Percentiles rank a stretch among this genome's conserved stretches.
These are phyloP conservation scores for Agapornis canus DNA, from an alignment of 2,797 vertebrate species.

Conservation along the genomic window DNA sequence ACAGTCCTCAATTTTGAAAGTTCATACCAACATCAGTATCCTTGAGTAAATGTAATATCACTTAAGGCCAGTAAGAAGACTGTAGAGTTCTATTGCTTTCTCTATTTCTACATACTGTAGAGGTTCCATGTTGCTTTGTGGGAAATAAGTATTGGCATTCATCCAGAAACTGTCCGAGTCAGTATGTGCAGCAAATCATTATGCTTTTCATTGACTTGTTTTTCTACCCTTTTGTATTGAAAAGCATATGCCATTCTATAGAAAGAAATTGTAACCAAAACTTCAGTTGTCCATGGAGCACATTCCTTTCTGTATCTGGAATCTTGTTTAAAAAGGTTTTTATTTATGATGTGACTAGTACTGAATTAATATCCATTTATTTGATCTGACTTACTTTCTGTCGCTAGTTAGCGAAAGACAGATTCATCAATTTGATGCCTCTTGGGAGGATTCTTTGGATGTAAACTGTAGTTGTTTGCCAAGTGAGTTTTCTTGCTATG, in stretches of 20 bases:
- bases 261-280: background rate
- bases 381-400: background rate
- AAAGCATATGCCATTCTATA: background rate
- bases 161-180: background rate
- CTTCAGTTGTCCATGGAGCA: background rate
- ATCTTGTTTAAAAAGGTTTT: background rate
- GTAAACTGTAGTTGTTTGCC: background rate
- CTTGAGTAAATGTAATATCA: background rate
- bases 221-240: background rate
- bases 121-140: background rate
- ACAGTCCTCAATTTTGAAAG: background rate
- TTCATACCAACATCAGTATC: background rate
- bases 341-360: background rate
- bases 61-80: background rate
- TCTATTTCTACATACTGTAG: background rate
- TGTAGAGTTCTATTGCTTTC: background rate
- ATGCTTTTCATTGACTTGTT: background rate
- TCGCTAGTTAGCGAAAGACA: background rate
- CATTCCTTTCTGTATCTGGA: background rate
- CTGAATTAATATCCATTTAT: conserved; percentile 33
- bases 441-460: background rate
- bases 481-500: background rate
- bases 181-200: background rate
- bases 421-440: conserved; percentile 1
- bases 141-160: background rate